These are phyloP conservation scores for Halcyon smyrnensis DNA, from an alignment of 2,797 vertebrate genomes.

Conservation along the genomic window DNA sequence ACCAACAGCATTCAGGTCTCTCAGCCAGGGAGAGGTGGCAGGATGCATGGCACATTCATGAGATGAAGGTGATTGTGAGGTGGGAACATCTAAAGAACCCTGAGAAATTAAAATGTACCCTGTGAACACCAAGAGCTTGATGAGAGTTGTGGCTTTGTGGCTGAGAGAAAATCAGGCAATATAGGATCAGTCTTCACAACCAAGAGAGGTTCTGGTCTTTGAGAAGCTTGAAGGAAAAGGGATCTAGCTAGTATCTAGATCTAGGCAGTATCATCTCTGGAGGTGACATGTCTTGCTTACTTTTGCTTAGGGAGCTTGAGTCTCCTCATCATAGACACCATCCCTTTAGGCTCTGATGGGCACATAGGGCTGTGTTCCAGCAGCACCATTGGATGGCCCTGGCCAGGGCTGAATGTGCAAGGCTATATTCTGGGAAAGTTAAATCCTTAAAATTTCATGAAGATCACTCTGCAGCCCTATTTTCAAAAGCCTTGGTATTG, in stretches of 20 bases:
- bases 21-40: not conserved
- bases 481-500: not conserved
- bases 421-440: not conserved
- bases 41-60: fast-evolving
- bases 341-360: not conserved
- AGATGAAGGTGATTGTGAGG: not conserved
- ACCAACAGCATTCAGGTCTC: not conserved
- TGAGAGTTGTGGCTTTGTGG: not conserved
- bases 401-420: not conserved
- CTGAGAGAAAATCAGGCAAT: not conserved
- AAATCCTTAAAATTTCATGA: not conserved
- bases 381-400: not conserved
- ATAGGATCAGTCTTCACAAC: not conserved
- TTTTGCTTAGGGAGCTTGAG: not conserved
- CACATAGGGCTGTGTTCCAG: not conserved
- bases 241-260: not conserved
- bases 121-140: not conserved
- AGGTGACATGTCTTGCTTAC: not conserved
- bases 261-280: not conserved
- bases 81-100: not conserved
- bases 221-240: not conserved
- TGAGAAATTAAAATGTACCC: not conserved
- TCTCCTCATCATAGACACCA: not conserved
- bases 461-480: fast-evolving
- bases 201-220: not conserved